These are phyloP conservation scores for Pelobates fuscus DNA, from an alignment of 2,113 vertebrate genomes.

Conservation along the genomic window DNA sequence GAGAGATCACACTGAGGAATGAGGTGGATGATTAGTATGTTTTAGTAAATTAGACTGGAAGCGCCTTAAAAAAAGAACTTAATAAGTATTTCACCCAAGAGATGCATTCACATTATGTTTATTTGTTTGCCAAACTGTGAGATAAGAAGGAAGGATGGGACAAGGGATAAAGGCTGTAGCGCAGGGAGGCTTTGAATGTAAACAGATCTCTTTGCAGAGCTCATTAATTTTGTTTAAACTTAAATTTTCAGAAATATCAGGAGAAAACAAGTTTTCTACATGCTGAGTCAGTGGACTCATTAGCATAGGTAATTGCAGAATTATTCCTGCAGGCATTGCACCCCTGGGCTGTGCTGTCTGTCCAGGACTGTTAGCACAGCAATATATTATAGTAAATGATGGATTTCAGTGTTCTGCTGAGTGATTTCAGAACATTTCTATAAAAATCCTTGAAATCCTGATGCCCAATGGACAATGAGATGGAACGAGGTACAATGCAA, in stretches of 20 bases:
- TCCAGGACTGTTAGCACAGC: slow-evolving; percentile 26
- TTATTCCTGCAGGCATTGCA: slow-evolving; percentile 35
- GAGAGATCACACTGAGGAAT: background rate
- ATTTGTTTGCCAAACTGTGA: slow-evolving; percentile 23
- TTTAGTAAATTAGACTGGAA: slow-evolving; percentile 4
- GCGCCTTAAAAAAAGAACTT: slow-evolving; percentile 22
- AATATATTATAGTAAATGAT: slow-evolving; percentile 17
- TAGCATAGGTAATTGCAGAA: slow-evolving; percentile 45
- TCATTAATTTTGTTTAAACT: slow-evolving; percentile 48
- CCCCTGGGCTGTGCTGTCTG: slow-evolving; percentile 40
- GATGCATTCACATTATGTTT: slow-evolving; percentile 20
- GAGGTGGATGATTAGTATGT: slow-evolving; percentile 2
- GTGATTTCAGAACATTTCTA: slow-evolving; percentile 32
- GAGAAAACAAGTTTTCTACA: slow-evolving; percentile 34
- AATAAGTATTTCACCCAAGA: slow-evolving; percentile 12
- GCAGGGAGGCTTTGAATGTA: slow-evolving; percentile 18
- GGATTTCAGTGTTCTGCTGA: slow-evolving; percentile 25
- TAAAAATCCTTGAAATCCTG: background rate
- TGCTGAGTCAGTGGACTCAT: slow-evolving; percentile 43
- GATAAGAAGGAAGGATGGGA: background rate
- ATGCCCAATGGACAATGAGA: too few species aligned
- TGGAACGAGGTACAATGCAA: too few species aligned
- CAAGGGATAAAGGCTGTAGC: background rate
- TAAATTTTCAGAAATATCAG: slow-evolving; percentile 39
- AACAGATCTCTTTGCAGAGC: slow-evolving; percentile 36